Evolutionary conservation across 1,140 invertebrate genomes (phyloP), one percentile per base, ranked within the genome.

Genomic region (Leguminivora glycinivorella): DNA sequence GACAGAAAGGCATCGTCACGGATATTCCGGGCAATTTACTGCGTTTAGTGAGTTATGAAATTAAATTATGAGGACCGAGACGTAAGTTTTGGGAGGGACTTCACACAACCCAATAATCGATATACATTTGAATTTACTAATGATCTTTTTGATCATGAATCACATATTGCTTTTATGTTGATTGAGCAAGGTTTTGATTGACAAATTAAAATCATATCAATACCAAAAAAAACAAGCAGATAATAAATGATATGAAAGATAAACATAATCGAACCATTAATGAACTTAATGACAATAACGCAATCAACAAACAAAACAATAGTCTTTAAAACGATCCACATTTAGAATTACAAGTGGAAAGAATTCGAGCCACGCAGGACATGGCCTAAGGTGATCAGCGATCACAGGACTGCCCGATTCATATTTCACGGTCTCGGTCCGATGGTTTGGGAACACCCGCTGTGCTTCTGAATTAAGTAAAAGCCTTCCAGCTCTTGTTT

Each of bases 381-480:
- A 80, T 75, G 74, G 83, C 89, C 88, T 82, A 60, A 84, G 88
- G 89, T 84, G 79, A 80, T 79, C 79, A 73, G 67, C 75, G 78
- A 71, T 69, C 67, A 74, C 69, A 70, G 67, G 24, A 68, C 58
- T 58, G 73, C 68, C 79, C 73, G 82, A 81, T 84, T 87, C 85
- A 91, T 91, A 90, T 90, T 91, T 91, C 87, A 91, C 88, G 84
- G 82, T 77, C 72, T 78, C 78, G 73, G 72, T 40, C 78, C 80
- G 70, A 88, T 83, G 84, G 80, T 85, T 91, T 88, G 69, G 87
- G 89, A 90, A 88, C 88, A 83, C 89, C 89, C 89, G 89, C 89
- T 91, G 89, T 84, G 89, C 89, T 91, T 87, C 89, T 91, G 89
- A 90, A 91, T 91, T 91, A 90, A 91, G 89, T 90, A 91, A 91